A percentile compares a stretch with the other conserved stretches of the same genome.
Conservation (phyloP, 2,113 vertebrate genomes). For the Ifrita kowaldi region DNA sequence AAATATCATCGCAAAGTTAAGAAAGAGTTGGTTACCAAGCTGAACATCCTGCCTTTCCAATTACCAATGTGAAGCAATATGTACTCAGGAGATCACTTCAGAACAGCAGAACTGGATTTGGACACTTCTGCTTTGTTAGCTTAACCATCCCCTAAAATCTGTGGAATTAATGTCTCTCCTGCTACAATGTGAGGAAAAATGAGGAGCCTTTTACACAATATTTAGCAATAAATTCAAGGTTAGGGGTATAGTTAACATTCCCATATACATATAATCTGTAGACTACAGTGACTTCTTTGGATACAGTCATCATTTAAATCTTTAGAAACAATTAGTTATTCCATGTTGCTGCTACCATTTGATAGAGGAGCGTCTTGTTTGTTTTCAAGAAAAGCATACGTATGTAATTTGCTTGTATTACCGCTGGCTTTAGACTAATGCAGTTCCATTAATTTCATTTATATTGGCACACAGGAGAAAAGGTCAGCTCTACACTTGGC, state of each 20-base stretch:
- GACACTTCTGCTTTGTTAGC: background rate
- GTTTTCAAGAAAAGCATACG: background rate
- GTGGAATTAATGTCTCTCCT: background rate
- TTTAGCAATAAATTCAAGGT: background rate
- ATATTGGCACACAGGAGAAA: background rate
- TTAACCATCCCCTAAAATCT: background rate
- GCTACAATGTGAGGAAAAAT: background rate
- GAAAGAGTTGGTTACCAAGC: background rate
- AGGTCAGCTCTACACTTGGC: background rate
- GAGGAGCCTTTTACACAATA: background rate
- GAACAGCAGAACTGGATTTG: background rate
- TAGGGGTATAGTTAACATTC: background rate
- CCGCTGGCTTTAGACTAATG: background rate
- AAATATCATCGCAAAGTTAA: background rate
- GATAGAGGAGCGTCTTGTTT: background rate
- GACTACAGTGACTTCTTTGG: background rate
- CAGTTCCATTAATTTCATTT: background rate
- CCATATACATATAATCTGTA: background rate
- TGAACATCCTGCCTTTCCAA: background rate
- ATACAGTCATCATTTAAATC: background rate
- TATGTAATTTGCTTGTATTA: background rate
- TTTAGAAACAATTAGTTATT: background rate
- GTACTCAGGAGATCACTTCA: background rate
- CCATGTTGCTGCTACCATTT: background rate
- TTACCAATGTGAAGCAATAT: background rate